Evolutionary conservation across 2,113 vertebrate species (phyloP), one percentile per base, ranked within the genome.

Genomic region (Egretta garzetta): DNA sequence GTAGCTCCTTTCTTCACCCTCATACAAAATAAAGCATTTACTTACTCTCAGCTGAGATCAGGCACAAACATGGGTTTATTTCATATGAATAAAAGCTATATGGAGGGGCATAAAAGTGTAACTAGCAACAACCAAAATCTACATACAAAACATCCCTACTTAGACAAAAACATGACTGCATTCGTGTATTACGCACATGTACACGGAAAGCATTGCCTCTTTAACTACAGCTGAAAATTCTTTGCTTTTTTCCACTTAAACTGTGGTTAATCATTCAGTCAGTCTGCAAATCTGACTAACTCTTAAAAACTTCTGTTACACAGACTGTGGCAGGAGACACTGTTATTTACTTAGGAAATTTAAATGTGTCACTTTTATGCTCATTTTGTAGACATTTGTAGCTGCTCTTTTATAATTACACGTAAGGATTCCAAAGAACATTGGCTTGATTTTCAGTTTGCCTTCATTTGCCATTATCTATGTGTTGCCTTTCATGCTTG

Each of bases 21-120:
- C 33, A 71, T 74, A 47, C 15, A 59, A 90, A 85, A 93, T 90
- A 62, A 94, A 66, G 27, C 58, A 49, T 92, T 86, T 53, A 28
- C 16, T 66, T 88, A 52, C 43, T 94, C 39, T 92, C 23, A 83
- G 41, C 41, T 88, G 82, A 62, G 53, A 80, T 86, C 41, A 63
- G 76, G 15, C n/a, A 43, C 17, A 91, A 55, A 8, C 14, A n/a
- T 16, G 20, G 26, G 26, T 70, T 93, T 88, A 88, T 90, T 90
- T 77, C 12, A 20, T n/a, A 7, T 72, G 33, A 79, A 16, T 75
- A 52, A 82, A 59, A 72, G 39, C 10, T 67, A 41, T 21, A 26
- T 63, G n/a, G 66, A 86, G 27, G 7, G 6, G 3, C 19, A 58
- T 75, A 56, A 92, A 95, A 79, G 8, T 41, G 37, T 72, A 74